Evolutionary conservation across 2,797 vertebrate genomes (phyloP), one percentile per base, ranked within the genome.

Genomic region (Argya squamiceps): DNA sequence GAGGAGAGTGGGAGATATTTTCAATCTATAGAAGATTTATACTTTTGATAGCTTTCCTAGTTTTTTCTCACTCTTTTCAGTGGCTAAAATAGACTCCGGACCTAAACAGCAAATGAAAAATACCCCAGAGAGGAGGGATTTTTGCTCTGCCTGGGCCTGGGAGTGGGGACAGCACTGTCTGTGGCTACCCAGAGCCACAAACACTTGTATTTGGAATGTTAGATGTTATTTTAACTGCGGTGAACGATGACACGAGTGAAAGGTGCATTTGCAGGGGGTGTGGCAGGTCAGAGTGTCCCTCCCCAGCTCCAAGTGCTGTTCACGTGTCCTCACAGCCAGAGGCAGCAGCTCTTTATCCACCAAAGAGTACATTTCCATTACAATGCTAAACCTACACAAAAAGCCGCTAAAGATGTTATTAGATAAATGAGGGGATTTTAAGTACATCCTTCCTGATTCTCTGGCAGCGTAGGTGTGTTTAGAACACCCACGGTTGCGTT

Each of bases 381-480:
- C 97, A 97, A 97, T 97, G 58, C 93, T 60, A 97, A 98, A 97
- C 97, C 97, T 96, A 97, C 96, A 98, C 93, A 96, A 78, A 94
- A 92, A 97, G 96, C 93, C 36, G 90, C 96, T 97, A 96, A 97
- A 97, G 97, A 97, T 95, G 92, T 98, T 97, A 97, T 97, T 98
- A 98, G 97, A 96, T 96, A 97, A 98, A 98, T 98, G 97, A 98
- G 96, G 92, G 96, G 97, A 97, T 97, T 96, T 98, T 93, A 93
- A 98, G 96, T 95, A 97, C 94, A 97, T 97, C 96, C 97, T 98
- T 98, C 97, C 97, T 97, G 96, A 96, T 97, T 97, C 73, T 82
- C 81, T 92, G 95, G 93, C 92, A 89, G 78, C 11, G 95, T 97
- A 97, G 97, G 97, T 92, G 97, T 96, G 82, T 86, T 94, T 90